These are phyloP conservation scores for Sipunculus nudus DNA, from an alignment of 2,888 invertebrate genomes.

Conservation along the genomic window DNA sequence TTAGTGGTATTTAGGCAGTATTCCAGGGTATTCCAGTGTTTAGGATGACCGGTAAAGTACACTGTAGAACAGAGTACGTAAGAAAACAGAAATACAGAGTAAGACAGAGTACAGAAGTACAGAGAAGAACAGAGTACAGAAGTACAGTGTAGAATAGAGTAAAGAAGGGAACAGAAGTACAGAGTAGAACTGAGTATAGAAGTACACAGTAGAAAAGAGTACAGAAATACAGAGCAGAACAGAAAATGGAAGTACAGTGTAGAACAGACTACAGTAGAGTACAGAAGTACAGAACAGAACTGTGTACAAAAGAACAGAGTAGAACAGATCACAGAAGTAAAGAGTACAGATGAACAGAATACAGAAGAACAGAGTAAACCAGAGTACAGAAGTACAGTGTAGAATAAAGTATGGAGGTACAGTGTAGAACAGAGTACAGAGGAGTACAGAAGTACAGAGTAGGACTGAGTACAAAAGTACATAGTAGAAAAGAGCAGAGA, in stretches of 20 bases:
- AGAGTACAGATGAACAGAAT: constrained; percentile 11
- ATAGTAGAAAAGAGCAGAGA: neutral
- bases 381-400: constrained; percentile 10
- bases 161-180: constrained; percentile 23
- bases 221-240: constrained; percentile 14
- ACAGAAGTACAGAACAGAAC: constrained; percentile 3
- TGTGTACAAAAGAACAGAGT: constrained; percentile 7
- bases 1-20: too few relatives aligned
- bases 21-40: too few relatives aligned
- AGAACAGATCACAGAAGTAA: constrained; percentile 10
- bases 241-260: constrained; percentile 4
- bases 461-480: constrained; percentile 1
- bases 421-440: constrained; percentile 5
- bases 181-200: constrained; percentile 20
- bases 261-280: constrained; percentile 22
- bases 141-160: constrained; percentile 20
- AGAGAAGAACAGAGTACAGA: constrained; percentile 23
- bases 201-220: constrained; percentile 20
- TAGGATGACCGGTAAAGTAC: neutral
- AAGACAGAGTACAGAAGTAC: constrained; percentile 18
- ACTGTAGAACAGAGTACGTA: constrained; percentile 9
- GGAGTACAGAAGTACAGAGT: constrained; percentile 10
- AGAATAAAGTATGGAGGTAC: constrained; percentile 4
- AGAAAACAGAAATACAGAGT: constrained; percentile 18
- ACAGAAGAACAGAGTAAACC: constrained; percentile 16